Evolutionary conservation across 2,113 vertebrate genomes (phyloP).

Genomic region (Cheilinus undulatus): DNA sequence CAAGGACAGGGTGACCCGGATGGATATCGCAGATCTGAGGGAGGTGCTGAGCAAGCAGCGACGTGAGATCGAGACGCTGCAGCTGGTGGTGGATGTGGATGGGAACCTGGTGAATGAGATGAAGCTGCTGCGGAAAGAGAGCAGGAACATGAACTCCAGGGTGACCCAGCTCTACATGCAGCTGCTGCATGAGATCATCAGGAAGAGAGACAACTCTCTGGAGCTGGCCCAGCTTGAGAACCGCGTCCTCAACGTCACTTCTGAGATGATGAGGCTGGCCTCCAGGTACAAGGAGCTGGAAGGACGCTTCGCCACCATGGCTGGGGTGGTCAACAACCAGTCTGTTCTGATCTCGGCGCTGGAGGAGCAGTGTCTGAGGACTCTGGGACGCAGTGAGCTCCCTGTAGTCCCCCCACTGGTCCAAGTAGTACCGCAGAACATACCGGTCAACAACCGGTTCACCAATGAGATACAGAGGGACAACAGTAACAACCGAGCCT

Average conservation of each 20-base stretch:
- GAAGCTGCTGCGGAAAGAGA: conserved; percentile 96
- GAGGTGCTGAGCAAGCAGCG: conserved; percentile 94
- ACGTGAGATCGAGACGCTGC: conserved; percentile 93
- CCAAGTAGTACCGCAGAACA: conserved; percentile 93
- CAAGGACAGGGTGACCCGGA: conserved; percentile 92
- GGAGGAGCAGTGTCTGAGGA: conserved; percentile 93
- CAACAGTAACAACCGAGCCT: conserved; percentile 84
- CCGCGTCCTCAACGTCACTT: conserved; percentile 95
- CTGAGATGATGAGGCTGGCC: conserved; percentile 94
- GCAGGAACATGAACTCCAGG: conserved; percentile 98
- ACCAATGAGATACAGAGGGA: conserved; percentile 96
- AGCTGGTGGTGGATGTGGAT: conserved; percentile 95
- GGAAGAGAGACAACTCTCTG: conserved; percentile 96
- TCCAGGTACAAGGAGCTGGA: conserved; percentile 95
- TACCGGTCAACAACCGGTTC: conserved; percentile 89
- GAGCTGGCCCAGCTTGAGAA: conserved; percentile 97
- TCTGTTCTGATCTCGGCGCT: conserved; percentile 90
- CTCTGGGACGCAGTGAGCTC: conserved; percentile 86
- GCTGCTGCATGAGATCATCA: conserved; percentile 97
- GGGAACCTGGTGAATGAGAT: conserved; percentile 98
- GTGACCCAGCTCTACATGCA: conserved; percentile 99
- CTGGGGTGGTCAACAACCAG: conserved; percentile 96
- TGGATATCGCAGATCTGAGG: conserved; percentile 95
- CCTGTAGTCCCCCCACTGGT: conserved; percentile 92
- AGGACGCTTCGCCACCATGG: conserved; percentile 88